Evolutionary conservation across 2,113 vertebrate genomes (phyloP), one percentile per base, ranked within the genome.

Genomic region (Caracal caracal): DNA sequence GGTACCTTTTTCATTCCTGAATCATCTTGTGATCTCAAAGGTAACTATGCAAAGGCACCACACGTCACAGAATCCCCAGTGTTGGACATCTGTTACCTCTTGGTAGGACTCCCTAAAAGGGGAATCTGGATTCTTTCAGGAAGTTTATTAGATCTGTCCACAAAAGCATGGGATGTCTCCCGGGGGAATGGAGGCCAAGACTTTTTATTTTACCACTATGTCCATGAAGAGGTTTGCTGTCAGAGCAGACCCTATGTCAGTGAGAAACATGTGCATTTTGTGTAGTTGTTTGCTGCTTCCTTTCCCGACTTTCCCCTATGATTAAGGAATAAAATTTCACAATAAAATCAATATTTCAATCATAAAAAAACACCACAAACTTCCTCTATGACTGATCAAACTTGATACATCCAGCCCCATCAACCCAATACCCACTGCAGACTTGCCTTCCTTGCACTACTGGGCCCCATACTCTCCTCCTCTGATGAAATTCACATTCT

Each of bases 271-370:
- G 40, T 7, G 6, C 24, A 8, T 28, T 75, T 47, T 75, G 71
- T 47, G 12, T 28, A 43, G 71, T 16, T 75, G 40, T 75, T 47
- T 28, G 71, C 6, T 75, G 71, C 6, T 75, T 75, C 40, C 13
- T 15, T 75, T 43, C 24, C 40, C 68, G 37, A 24, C 12, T 37
- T 24, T 5, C 20, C 37, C 10, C 6, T 28, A 43, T 75, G 71
- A 98, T 96, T 93, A 89, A 87, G 97, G 78, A 97, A 71, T 82
- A 90, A 82, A 37, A 96, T 80, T 83, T 66, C 78, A 51, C n/a
- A 97, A 88, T 90, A 96, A 94, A 93, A 51, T 91, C 33, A 90
- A 68, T 56, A 0, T 83, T 73, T 24, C 76, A 66, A 94, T 51
- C 73, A 59, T 4, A 90, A 83, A 56, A 75, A 94, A 86, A 28